These are phyloP conservation scores for Gambusia yucatana DNA, from an alignment of 2,797 vertebrate genomes.

Conservation along the genomic window DNA sequence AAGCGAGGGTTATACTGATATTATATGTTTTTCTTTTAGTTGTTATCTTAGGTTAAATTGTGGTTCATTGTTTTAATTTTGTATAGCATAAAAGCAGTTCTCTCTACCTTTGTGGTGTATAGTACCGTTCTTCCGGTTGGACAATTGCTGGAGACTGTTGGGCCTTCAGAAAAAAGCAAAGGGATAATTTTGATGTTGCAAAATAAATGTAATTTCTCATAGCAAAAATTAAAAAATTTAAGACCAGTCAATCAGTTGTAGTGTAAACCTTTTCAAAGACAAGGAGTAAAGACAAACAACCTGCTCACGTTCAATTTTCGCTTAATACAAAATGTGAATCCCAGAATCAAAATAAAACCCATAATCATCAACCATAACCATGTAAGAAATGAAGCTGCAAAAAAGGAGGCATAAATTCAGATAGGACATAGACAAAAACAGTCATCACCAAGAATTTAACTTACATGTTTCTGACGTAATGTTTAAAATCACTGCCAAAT, in stretches of 20 bases:
- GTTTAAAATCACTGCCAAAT: background rate
- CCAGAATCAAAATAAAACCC: slow-evolving; percentile 27
- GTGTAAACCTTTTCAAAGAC: background rate
- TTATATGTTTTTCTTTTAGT: background rate
- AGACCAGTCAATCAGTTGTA: background rate
- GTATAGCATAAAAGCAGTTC: background rate
- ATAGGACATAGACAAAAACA: background rate
- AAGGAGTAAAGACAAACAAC: slow-evolving; percentile 21
- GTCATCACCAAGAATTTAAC: background rate
- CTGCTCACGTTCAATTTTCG: slow-evolving; percentile 29
- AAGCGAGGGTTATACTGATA: background rate
- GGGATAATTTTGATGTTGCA: background rate
- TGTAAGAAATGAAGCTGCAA: slow-evolving; percentile 5
- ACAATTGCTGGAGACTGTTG: background rate
- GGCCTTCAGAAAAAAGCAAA: background rate
- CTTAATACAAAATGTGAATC: slow-evolving; percentile 11
- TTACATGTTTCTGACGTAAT: slow-evolving; percentile 7
- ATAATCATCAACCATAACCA: slow-evolving; percentile 7
- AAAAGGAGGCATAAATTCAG: background rate
- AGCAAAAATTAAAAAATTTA: background rate
- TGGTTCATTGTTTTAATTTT: background rate
- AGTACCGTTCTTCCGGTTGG: background rate
- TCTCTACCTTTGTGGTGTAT: background rate
- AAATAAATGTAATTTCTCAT: background rate
- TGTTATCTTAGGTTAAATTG: background rate